Evolutionary conservation across 2,797 vertebrate species (phyloP).

Genomic region (Gambusia yucatana): DNA sequence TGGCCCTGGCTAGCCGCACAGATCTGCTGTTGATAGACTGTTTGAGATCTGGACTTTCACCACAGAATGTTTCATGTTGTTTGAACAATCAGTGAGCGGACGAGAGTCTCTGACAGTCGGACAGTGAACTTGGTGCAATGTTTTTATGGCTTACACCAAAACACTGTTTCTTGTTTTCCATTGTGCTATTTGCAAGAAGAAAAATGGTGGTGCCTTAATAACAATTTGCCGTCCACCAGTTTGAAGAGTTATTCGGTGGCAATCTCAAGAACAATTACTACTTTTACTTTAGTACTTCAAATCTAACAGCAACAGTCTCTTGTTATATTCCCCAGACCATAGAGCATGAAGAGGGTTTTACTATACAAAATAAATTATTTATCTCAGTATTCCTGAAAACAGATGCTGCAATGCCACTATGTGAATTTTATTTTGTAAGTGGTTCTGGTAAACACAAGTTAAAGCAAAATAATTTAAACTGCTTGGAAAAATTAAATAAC

Average conservation of each 20-base stretch:
- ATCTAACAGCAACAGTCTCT: neutral
- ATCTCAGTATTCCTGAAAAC: neutral
- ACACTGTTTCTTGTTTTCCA: neutral
- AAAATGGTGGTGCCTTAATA: neutral
- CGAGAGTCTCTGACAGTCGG: conserved; percentile 10
- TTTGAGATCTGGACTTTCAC: conserved; percentile 37
- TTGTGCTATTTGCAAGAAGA: neutral
- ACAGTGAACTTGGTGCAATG: neutral
- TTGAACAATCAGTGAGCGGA: conserved; percentile 54
- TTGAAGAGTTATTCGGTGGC: neutral
- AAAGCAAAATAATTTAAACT: neutral
- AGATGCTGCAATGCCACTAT: neutral
- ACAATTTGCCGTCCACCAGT: neutral
- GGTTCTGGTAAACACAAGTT: neutral
- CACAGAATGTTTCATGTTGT: conserved; percentile 41
- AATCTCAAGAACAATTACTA: neutral
- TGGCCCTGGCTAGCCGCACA: conserved; percentile 50
- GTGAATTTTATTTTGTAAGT: neutral
- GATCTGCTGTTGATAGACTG: conserved; percentile 64
- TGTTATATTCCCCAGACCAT: neutral
- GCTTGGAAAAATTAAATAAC: neutral
- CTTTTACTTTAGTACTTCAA: neutral
- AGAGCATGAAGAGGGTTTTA: neutral
- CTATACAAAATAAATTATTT: neutral
- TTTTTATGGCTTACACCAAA: conserved; percentile 3